Percentiles rank a stretch among this genome's conserved stretches.
phyloP scores from a whole-genome alignment of 2,113 vertebrate species.

The Rousettus leschenaultii region DNA sequence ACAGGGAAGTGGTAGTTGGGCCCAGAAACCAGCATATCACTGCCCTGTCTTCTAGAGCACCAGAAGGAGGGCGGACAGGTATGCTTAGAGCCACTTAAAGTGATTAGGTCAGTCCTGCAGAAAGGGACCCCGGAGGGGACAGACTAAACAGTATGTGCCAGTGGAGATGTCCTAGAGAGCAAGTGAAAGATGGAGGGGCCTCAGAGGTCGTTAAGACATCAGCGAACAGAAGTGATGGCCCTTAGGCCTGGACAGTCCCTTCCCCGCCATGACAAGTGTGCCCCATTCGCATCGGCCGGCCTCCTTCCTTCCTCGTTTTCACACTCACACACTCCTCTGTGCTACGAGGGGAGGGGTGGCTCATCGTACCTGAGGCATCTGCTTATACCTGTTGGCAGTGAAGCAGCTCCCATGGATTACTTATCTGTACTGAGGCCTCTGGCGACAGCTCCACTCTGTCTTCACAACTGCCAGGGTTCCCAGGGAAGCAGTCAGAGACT shows the following conservation, averaged over 20 bases:
- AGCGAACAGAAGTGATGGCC: neutral
- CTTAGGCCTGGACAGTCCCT: neutral
- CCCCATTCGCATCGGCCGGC: neutral
- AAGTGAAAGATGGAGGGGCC: neutral
- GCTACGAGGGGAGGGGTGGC: neutral
- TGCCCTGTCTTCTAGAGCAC: neutral
- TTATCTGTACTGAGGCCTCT: neutral
- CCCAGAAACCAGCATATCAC: neutral
- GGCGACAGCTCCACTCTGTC: neutral
- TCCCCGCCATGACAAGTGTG: neutral
- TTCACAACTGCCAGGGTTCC: neutral
- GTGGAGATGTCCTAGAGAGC: neutral
- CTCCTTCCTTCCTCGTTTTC: neutral
- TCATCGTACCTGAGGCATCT: too few species aligned
- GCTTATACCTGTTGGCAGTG: neutral
- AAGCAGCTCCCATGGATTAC: neutral
- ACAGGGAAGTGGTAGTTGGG: neutral
- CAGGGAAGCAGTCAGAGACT: neutral
- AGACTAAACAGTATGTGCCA: neutral
- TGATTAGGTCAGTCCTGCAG: neutral
- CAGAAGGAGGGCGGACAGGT: neutral
- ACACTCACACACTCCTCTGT: neutral
- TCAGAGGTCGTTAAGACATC: accelerated
- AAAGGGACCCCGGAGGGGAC: neutral
- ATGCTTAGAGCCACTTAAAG: neutral